Conservation (phyloP, 2,797 vertebrate genomes). For the Onychomys arenicola region DNA sequence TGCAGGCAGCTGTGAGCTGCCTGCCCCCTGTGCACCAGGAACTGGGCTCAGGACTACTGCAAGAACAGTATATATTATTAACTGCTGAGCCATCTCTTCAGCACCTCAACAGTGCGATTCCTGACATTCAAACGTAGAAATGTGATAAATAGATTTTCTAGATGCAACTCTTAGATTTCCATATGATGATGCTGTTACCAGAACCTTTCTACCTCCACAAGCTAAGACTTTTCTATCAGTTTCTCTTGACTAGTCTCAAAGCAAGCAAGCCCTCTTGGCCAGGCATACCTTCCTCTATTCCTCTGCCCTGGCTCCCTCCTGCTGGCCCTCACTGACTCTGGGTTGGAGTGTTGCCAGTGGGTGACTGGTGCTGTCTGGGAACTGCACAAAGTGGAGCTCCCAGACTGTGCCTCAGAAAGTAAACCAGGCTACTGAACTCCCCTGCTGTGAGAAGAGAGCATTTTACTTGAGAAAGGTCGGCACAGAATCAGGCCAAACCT, state of each 20-base stretch:
- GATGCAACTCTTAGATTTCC: slow-evolving; percentile 15
- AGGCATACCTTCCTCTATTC: neutral
- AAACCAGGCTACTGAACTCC: neutral
- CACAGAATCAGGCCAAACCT: neutral
- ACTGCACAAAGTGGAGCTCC: neutral
- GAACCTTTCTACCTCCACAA: neutral
- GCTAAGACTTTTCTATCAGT: neutral
- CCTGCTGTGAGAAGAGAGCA: neutral
- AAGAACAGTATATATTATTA: neutral
- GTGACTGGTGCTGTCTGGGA: neutral
- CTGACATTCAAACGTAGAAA: neutral
- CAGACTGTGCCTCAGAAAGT: neutral
- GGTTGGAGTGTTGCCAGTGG: neutral
- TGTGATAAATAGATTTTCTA: neutral
- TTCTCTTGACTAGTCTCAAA: neutral
- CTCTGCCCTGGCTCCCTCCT: neutral
- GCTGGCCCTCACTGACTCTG: neutral
- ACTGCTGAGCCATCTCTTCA: neutral
- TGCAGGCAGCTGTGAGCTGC: neutral
- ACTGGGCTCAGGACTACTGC: neutral
- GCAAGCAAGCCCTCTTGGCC: neutral
- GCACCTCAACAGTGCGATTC: neutral
- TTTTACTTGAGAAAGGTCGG: neutral
- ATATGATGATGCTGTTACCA: neutral
- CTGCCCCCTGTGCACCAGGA: neutral